Conservation (phyloP, 2,113 vertebrate genomes). For the Coturnix japonica region DNA sequence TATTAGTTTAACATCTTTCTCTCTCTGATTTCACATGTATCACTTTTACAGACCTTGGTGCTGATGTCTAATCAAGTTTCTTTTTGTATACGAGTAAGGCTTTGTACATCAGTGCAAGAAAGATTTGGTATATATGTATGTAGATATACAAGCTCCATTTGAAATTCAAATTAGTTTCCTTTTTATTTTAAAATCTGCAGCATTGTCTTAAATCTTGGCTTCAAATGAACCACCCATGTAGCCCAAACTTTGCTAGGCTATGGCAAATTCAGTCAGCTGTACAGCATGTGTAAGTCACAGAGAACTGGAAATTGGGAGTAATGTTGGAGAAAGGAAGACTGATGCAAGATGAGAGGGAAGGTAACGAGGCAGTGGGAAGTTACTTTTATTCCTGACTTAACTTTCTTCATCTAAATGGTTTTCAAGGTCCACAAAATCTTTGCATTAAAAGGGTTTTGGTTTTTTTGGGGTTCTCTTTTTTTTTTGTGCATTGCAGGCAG, state of each 20-base stretch:
- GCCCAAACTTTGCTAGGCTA: neutral
- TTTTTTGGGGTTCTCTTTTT: neutral
- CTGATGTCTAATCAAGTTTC: neutral
- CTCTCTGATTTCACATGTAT: neutral
- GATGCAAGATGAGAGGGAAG: slow-evolving; percentile 15
- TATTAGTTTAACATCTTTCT: neutral
- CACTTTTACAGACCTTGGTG: neutral
- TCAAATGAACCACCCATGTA: neutral
- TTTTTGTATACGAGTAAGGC: neutral
- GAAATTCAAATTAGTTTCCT: neutral
- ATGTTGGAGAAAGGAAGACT: neutral
- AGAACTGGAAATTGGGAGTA: neutral
- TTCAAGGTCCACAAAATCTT: neutral
- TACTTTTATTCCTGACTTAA: slow-evolving; percentile 35
- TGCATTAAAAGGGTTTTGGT: neutral
- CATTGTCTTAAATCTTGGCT: neutral
- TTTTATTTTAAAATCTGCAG: neutral
- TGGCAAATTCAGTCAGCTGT: neutral
- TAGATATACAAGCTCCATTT: neutral
- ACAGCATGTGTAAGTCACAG: slow-evolving; percentile 1
- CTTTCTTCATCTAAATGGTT: slow-evolving; percentile 6
- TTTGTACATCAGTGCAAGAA: neutral
- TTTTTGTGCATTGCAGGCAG: neutral
- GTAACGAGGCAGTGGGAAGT: neutral
- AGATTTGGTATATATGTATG: no score